Evolutionary conservation across 2,888 invertebrate species (phyloP).

Genomic region (Lamellibrachia satsuma): DNA sequence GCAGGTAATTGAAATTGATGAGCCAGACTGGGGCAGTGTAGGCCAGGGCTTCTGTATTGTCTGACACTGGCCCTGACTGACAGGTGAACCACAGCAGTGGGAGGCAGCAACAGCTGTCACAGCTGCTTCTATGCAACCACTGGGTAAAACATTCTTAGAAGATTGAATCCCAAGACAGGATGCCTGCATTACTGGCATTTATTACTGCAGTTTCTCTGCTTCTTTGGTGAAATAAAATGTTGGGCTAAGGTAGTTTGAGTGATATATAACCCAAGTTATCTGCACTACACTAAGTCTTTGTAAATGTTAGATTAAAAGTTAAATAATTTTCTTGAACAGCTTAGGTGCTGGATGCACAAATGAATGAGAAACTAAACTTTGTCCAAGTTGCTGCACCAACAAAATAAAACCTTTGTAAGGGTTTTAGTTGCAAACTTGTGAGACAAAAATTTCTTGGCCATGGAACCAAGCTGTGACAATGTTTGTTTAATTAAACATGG

Average conservation of each 20-base stretch:
- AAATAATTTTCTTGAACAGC: too few relatives aligned
- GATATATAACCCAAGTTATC: too few relatives aligned
- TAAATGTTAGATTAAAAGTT: too few relatives aligned
- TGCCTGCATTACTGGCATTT: neutral
- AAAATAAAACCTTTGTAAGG: neutral
- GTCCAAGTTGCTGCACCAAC: too few relatives aligned
- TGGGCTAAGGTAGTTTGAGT: too few relatives aligned
- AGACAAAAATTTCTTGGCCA: neutral
- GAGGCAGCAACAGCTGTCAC: neutral
- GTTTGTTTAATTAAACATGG: neutral
- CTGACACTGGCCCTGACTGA: neutral
- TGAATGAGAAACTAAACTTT: too few relatives aligned
- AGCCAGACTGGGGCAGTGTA: neutral
- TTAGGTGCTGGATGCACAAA: too few relatives aligned
- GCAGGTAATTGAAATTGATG: conserved; percentile 17
- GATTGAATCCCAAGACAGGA: neutral
- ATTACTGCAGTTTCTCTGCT: too few relatives aligned
- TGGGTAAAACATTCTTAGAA: neutral
- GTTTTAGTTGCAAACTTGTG: neutral
- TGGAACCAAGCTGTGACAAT: neutral
- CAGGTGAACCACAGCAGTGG: neutral
- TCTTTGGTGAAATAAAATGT: too few relatives aligned
- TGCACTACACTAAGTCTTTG: too few relatives aligned
- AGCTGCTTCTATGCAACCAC: neutral
- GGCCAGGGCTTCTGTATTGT: neutral